Conservation (phyloP, 2,888 invertebrate genomes). For the Eledone cirrhosa region DNA sequence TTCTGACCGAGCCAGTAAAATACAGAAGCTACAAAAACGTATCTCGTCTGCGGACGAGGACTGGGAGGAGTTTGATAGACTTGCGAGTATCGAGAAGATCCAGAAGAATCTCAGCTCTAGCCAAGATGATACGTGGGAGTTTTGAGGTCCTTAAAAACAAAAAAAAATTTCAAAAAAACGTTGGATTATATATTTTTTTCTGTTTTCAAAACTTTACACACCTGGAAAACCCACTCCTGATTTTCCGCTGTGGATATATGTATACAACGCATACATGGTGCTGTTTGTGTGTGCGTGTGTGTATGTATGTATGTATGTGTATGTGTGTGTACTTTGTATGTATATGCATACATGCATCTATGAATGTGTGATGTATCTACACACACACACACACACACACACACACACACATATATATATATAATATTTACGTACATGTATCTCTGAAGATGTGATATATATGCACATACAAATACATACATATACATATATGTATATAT, state of each 20-base stretch:
- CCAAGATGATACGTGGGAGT: conserved; percentile 56
- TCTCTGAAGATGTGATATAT: background rate
- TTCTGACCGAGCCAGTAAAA: conserved; percentile 43
- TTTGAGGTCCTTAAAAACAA: conserved; percentile 40
- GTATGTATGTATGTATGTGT: background rate
- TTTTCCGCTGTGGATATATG: too few species aligned
- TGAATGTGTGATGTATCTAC: too few species aligned
- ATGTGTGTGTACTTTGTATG: background rate
- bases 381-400: too few species aligned
- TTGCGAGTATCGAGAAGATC: conserved; percentile 52
- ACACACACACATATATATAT: background rate
- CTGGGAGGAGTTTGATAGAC: conserved; percentile 54
- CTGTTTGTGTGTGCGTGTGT: too few species aligned
- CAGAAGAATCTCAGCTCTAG: conserved; percentile 42
- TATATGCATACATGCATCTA: background rate
- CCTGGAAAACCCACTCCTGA: too few species aligned
- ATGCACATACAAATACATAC: background rate
- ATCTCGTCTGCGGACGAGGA: conserved; percentile 47
- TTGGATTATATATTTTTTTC: conserved; percentile 4
- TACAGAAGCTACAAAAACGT: conserved; percentile 49
- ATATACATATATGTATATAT: too few species aligned
- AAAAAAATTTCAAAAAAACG: background rate
- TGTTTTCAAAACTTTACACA: too few species aligned
- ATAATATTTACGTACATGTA: conserved; percentile 17
- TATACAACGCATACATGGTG: too few species aligned